phyloP scores from a whole-genome alignment of 2,797 vertebrate genomes.

The Gymnoscopelus braueri region DNA sequence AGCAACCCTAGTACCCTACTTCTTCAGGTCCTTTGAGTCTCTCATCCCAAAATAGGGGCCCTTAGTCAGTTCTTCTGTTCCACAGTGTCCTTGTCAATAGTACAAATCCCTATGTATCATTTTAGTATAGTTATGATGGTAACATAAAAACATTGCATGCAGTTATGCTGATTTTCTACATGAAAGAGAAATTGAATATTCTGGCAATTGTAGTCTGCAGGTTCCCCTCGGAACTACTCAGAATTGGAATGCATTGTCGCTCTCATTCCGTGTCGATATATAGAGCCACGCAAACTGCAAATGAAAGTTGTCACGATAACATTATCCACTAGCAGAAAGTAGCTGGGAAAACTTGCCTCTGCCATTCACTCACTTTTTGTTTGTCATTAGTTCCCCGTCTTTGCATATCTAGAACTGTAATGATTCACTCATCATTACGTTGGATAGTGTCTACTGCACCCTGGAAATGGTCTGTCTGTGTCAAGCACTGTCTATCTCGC shows the following conservation, averaged over 20 bases:
- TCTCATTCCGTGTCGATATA: constrained; percentile 24
- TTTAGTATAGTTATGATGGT: no score
- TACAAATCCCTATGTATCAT: no score
- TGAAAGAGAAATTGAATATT: no score
- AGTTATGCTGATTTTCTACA: not conserved
- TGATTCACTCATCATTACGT: constrained; percentile 62
- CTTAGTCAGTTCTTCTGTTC: no score
- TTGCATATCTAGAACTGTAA: constrained; percentile 44
- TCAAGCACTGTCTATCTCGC: constrained; percentile 19
- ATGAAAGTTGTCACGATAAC: constrained; percentile 50
- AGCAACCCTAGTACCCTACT: constrained; percentile 10
- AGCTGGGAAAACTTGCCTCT: constrained; percentile 38
- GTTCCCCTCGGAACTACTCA: not conserved
- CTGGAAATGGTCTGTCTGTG: constrained; percentile 60
- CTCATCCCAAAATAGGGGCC: no score
- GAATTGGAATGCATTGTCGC: constrained; percentile 8
- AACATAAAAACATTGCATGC: not conserved
- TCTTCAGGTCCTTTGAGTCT: not conserved
- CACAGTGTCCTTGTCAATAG: no score
- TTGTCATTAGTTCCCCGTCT: constrained; percentile 66
- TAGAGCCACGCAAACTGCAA: constrained; percentile 25
- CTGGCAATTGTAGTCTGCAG: not conserved
- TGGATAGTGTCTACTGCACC: constrained; percentile 57
- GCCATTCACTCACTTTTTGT: constrained; percentile 48
- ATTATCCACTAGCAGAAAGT: constrained; percentile 19